Evolutionary conservation across 1,140 invertebrate genomes (phyloP), one percentile per base, ranked within the genome.

Genomic region (Pseudomyrmex flavicornis): DNA sequence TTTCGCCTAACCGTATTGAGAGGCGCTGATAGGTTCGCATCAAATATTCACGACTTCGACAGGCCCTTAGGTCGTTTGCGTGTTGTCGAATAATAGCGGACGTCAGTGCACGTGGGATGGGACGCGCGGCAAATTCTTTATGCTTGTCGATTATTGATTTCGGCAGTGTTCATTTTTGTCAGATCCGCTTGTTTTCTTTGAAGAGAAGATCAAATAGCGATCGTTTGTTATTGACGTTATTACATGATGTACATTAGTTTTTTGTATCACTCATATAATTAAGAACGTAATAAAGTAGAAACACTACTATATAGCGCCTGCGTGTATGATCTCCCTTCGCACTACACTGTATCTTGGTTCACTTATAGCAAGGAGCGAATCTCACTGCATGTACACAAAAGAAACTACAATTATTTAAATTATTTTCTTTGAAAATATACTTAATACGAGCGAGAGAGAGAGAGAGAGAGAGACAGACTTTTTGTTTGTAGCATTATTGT

Each of bases 21-120:
- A 92, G 88, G 90, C 89, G 92, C 85, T 93, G 92, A 93, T 93
- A 90, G 91, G 84, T 90, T 66, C 50, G 46, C 91, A 92, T 93
- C 88, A 93, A 93, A 90, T 90, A 93, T 93, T 93, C 91, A 93
- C 69, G 72, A 74, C 58, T 87, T 90, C 76, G 58, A 79, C 74
- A 62, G 54, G 75, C 76, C 82, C 85, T 85, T 66, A 84, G 75
- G 87, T 56, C 79, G 89, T 88, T 89, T 74, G 83, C 88, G 68
- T 89, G 88, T 77, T 90, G 86, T 77, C 90, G 79, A 85, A 86
- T 75, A 80, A 86, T 73, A 54, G 58, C n/a, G 48, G 20, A 59
- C 56, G 72, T 75, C 83, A 54, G 66, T 69, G 59, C 12, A 75
- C 68, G 48, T 68, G 58, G 76, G 50, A 85, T 84, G 83, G 76